Percentiles rank a stretch among this genome's conserved stretches.
phyloP scores from a whole-genome alignment of 2,113 vertebrate genomes.

The Heptranchias perlo region DNA sequence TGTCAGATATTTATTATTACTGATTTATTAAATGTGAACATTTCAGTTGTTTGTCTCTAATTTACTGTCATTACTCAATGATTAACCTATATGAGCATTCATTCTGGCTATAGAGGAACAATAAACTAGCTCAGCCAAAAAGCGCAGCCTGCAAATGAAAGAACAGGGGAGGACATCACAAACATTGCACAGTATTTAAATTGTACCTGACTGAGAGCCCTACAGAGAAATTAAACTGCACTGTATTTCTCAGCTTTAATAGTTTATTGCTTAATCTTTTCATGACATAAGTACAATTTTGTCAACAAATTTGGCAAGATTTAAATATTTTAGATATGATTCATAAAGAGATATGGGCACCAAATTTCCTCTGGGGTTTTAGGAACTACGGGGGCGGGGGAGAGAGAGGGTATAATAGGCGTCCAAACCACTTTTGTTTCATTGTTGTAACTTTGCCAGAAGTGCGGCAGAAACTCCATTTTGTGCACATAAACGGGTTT shows the following conservation, averaged over 20 bases:
- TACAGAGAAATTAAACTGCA: neutral
- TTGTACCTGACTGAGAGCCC: neutral
- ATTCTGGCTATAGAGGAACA: neutral
- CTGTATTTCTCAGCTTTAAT: neutral
- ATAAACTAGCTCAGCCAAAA: neutral
- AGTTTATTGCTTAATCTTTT: neutral
- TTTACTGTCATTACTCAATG: neutral
- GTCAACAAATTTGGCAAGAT: neutral
- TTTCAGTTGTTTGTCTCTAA: neutral
- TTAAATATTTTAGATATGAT: neutral
- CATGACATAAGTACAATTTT: neutral
- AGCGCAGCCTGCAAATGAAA: neutral
- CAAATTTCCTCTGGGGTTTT: neutral
- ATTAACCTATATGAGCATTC: neutral
- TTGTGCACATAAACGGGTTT: neutral
- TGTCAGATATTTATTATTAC: neutral
- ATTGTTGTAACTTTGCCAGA: neutral
- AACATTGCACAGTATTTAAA: neutral
- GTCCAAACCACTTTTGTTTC: neutral
- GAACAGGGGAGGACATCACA: neutral
- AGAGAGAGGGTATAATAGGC: neutral
- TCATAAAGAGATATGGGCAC: neutral
- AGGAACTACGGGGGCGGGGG: neutral
- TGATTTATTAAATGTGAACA: neutral
- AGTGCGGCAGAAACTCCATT: neutral